These are phyloP conservation scores for Cephalopterus ornatus DNA, from an alignment of 2,113 vertebrate genomes.

Conservation along the genomic window DNA sequence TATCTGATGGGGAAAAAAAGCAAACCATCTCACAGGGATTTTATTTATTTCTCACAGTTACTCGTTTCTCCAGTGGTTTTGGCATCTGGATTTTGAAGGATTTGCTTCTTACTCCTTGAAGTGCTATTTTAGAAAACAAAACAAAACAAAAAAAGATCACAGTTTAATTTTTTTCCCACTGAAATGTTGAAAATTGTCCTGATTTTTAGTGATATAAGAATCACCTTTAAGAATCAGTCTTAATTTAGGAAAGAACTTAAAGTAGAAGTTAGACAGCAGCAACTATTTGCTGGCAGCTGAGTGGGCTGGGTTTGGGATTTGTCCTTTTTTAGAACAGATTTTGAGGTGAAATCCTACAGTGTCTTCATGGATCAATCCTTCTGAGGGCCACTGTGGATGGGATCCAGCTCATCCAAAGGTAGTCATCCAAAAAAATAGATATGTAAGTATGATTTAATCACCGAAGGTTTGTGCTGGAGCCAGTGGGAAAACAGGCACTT, in stretches of 20 bases:
- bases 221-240: background rate
- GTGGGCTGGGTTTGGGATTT: background rate
- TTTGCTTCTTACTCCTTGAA: background rate
- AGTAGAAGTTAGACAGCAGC: background rate
- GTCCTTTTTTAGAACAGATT: background rate
- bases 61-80: background rate
- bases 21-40: background rate
- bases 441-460: background rate
- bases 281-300: background rate
- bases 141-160: no score
- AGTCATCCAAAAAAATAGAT: background rate
- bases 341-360: background rate
- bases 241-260: background rate
- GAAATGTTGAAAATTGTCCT: background rate
- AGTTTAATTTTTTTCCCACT: background rate
- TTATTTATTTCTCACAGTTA: background rate
- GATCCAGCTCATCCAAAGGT: background rate
- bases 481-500: background rate
- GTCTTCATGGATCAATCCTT: background rate
- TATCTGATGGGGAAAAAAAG: background rate
- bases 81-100: background rate
- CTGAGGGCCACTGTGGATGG: background rate
- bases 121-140: background rate
- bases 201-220: background rate
- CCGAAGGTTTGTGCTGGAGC: background rate